These are phyloP conservation scores for Enteromius anoplus DNA, from an alignment of 2,797 vertebrate species.

Conservation along the genomic window DNA sequence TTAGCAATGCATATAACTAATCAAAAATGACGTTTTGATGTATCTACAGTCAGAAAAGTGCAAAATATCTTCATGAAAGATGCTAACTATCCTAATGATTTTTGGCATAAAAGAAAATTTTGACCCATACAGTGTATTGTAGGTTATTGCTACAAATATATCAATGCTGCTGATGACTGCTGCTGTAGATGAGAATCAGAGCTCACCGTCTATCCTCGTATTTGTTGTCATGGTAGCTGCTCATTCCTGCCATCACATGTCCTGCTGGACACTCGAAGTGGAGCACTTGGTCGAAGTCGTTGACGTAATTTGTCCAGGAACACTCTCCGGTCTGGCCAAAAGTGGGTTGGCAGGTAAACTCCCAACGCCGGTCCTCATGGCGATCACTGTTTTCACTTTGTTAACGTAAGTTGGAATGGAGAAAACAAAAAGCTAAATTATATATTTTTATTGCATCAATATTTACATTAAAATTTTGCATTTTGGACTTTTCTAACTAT, in stretches of 20 bases:
- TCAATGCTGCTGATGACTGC: no score
- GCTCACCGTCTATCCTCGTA: background rate
- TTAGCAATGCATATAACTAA: no score
- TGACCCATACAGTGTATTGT: no score
- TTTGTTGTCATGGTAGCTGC: background rate
- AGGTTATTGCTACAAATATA: no score
- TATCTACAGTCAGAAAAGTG: no score
- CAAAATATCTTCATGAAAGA: no score
- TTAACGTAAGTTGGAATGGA: background rate
- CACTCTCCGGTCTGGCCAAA: background rate
- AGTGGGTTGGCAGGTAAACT: background rate
- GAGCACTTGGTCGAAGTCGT: background rate
- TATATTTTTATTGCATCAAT: background rate
- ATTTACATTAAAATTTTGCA: background rate
- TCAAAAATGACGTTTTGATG: no score
- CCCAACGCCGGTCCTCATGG: background rate
- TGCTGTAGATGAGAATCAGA: background rate
- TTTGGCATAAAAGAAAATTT: no score
- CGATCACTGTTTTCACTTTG: background rate
- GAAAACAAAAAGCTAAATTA: background rate
- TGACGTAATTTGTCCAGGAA: background rate
- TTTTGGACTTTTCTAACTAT: background rate
- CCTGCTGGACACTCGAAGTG: background rate
- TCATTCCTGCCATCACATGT: background rate
- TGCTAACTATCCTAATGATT: no score